phyloP scores from a whole-genome alignment of 2,113 vertebrate species.

The Pristiophorus japonicus region DNA sequence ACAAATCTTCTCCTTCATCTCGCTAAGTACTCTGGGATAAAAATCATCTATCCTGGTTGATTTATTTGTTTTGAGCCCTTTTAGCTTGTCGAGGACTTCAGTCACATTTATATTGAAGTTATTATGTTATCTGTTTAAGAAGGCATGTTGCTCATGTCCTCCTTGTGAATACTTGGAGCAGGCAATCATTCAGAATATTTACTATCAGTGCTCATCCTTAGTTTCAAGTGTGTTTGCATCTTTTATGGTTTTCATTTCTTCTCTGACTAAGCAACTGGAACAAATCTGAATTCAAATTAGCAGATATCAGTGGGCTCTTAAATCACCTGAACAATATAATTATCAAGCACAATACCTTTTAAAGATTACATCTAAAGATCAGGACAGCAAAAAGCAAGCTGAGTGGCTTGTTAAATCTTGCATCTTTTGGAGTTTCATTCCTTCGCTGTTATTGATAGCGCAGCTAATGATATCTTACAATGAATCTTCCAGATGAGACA shows the following conservation, averaged over 20 bases:
- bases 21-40: background rate
- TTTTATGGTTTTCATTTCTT: conserved; percentile 11
- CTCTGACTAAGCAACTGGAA: background rate
- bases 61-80: background rate
- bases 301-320: background rate
- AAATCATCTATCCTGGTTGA: background rate
- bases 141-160: background rate
- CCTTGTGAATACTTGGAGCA: background rate
- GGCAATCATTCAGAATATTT: conserved; percentile 4
- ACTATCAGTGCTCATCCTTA: background rate
- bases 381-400: background rate
- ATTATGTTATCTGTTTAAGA: background rate
- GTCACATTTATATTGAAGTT: background rate
- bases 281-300: background rate
- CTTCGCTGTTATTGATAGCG: background rate
- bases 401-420: background rate
- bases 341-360: background rate
- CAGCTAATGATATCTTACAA: background rate
- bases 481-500: background rate
- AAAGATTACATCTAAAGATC: background rate
- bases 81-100: background rate
- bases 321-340: conserved; percentile 1
- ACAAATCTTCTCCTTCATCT: background rate
- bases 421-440: background rate
- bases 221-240: background rate